Evolutionary conservation across 2,888 invertebrate genomes (phyloP).

Genomic region (Ichneumoninae sp.): DNA sequence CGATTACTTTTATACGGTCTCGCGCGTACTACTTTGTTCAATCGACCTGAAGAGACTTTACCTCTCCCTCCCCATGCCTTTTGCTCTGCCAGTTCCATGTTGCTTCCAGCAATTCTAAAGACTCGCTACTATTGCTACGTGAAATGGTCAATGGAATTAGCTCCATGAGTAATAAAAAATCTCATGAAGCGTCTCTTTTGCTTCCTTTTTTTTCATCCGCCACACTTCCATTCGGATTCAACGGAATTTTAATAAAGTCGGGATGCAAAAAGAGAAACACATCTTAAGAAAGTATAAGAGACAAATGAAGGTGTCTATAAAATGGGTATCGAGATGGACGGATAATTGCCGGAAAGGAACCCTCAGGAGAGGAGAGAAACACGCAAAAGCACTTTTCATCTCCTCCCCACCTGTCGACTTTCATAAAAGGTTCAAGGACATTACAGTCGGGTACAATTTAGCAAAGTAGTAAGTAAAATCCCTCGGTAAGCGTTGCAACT

Average conservation of each 20-base stretch:
- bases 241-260: neutral
- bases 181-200: slow-evolving; percentile 25
- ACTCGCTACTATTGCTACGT: slow-evolving; percentile 15
- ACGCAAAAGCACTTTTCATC: slow-evolving; percentile 67
- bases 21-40: slow-evolving; percentile 52
- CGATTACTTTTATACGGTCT: slow-evolving; percentile 61
- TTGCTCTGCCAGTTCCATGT: neutral
- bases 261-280: slow-evolving; percentile 22
- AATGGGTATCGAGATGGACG: slow-evolving; percentile 44
- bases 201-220: neutral
- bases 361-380: slow-evolving; percentile 45
- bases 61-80: neutral
- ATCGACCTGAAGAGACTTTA: slow-evolving; percentile 70
- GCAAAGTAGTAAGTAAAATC: slow-evolving; percentile 64
- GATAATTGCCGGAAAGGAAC: slow-evolving; percentile 38
- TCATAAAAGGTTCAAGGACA: slow-evolving; percentile 63
- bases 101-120: slow-evolving; percentile 7
- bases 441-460: slow-evolving; percentile 63
- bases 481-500: slow-evolving; percentile 44
- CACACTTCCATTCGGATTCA: slow-evolving; percentile 6
- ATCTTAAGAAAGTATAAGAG: neutral
- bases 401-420: slow-evolving; percentile 31
- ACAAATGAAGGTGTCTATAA: neutral
- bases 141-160: slow-evolving; percentile 54
- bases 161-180: slow-evolving; percentile 46